These are phyloP conservation scores for Chunga burmeisteri DNA, from an alignment of 2,113 vertebrate species.

Conservation along the genomic window DNA sequence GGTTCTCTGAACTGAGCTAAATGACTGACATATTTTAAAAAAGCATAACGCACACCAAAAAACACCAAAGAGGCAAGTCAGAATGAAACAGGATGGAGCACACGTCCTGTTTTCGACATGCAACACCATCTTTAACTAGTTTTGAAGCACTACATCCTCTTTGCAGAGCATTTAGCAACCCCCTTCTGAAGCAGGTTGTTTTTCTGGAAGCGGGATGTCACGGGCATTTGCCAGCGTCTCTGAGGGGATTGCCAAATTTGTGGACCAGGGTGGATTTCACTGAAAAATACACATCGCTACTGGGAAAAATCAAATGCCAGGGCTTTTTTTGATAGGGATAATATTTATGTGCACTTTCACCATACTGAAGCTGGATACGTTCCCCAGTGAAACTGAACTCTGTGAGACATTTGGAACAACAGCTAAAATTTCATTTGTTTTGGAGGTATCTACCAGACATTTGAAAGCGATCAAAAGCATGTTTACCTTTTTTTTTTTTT, in stretches of 20 bases:
- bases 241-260: neutral
- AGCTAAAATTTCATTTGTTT: neutral
- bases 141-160: constrained; percentile 7
- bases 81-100: constrained; percentile 54
- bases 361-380: neutral
- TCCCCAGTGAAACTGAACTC: neutral
- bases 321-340: neutral
- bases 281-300: neutral
- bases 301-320: neutral
- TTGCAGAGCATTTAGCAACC: neutral
- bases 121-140: neutral
- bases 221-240: fast-evolving
- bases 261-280: neutral
- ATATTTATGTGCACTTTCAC: neutral
- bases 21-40: neutral
- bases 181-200: neutral
- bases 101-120: constrained; percentile 29
- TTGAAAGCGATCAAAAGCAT: neutral
- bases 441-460: neutral
- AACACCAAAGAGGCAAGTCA: neutral
- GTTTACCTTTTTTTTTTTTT: neutral
- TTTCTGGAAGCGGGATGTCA: neutral
- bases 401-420: neutral
- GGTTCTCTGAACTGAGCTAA: constrained; percentile 13
- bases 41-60: neutral